A percentile compares a stretch with the other conserved stretches of the same genome.
Conservation (phyloP, 2,113 vertebrate species). For the Struthidea cinerea region DNA sequence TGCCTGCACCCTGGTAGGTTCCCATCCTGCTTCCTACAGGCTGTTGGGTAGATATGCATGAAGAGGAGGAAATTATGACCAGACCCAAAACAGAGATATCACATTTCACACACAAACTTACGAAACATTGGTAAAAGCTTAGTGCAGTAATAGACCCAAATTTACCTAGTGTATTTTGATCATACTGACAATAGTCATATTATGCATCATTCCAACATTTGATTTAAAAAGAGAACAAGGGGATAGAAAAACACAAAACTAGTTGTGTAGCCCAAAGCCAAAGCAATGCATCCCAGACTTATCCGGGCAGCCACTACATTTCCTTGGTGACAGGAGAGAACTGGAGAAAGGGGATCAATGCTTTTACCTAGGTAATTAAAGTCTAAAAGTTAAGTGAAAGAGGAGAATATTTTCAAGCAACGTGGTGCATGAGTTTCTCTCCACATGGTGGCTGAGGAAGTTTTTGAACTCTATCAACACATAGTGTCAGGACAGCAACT, state of each 20-base stretch:
- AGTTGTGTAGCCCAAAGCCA: background rate
- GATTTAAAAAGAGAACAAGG: background rate
- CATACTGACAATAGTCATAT: background rate
- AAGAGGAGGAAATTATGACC: background rate
- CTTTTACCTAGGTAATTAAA: background rate
- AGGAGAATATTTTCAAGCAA: background rate
- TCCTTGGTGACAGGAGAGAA: background rate
- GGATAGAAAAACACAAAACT: background rate
- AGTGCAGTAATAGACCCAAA: background rate
- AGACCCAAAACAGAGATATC: background rate
- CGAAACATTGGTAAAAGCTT: background rate
- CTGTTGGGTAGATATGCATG: rapidly evolving
- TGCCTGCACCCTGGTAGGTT: background rate
- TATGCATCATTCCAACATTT: background rate
- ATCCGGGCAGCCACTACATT: background rate
- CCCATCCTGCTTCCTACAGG: background rate
- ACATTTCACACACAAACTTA: background rate
- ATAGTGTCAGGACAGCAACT: background rate
- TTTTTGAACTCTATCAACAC: background rate
- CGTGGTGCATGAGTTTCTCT: background rate
- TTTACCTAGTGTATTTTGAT: background rate
- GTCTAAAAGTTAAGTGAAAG: background rate
- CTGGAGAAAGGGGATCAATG: background rate
- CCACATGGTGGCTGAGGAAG: background rate
- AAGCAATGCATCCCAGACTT: background rate